Percentiles rank a stretch among this genome's conserved stretches.
These are phyloP conservation scores for Hippopotamyrus pictus DNA, from an alignment of 2,797 vertebrate species.

Conservation along the genomic window DNA sequence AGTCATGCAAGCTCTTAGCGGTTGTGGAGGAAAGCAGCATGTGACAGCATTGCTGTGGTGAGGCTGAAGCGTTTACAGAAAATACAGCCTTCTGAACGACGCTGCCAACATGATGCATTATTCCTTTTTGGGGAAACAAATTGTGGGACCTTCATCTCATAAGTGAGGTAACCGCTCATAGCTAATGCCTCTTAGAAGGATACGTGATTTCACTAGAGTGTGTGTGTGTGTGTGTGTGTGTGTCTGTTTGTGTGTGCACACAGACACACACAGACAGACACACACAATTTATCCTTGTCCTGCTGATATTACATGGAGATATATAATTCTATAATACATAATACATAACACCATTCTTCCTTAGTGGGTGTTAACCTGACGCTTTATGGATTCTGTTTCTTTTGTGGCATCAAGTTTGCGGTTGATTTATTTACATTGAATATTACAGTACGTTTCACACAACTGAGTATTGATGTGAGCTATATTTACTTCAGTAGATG, in stretches of 20 bases:
- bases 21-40: conserved; percentile 4
- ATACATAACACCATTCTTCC: conserved; percentile 10
- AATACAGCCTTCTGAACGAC: not conserved
- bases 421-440: conserved; percentile 8
- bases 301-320: conserved; percentile 4
- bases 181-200: conserved; percentile 29
- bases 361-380: conserved; percentile 21
- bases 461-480: not conserved
- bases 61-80: conserved; percentile 17
- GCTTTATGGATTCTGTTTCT: conserved; percentile 35
- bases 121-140: conserved; percentile 9
- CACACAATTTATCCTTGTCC: conserved; percentile 28
- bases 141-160: conserved; percentile 28
- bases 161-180: conserved; percentile 28
- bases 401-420: not conserved
- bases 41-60: not conserved
- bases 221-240: not conserved
- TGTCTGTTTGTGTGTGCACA: too few species aligned
- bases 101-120: not conserved
- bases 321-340: conserved; percentile 25
- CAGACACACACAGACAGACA: not conserved
- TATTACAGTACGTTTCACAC: not conserved
- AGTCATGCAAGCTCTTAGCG: not conserved
- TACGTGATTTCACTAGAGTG: not conserved
- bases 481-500: not conserved